phyloP scores from a whole-genome alignment of 1,140 invertebrate genomes.

The Bombus difficillimus region DNA sequence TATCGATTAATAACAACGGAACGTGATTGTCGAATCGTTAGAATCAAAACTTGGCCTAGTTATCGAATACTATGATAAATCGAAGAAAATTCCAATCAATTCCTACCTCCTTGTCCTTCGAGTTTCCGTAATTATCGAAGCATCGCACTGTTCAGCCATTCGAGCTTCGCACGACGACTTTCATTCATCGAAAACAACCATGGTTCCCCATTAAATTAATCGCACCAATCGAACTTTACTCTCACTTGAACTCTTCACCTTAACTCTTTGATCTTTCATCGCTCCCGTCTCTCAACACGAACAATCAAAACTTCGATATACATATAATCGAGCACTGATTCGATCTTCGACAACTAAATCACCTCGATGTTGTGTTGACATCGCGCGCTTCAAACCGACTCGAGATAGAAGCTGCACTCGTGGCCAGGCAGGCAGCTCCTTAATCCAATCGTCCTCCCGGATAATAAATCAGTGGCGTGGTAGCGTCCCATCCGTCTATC shows the following conservation, averaged over 20 bases:
- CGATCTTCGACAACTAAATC: not conserved
- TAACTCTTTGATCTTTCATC: not conserved
- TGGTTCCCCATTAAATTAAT: not conserved
- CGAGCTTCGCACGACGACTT: too few relatives aligned
- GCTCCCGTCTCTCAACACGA: not conserved
- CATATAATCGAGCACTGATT: not conserved
- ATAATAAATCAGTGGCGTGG: slow-evolving; percentile 76
- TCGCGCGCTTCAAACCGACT: not conserved
- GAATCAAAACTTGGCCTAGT: not conserved
- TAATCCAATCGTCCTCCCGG: slow-evolving; percentile 61
- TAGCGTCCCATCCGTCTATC: slow-evolving; percentile 78
- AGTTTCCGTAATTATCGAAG: not conserved
- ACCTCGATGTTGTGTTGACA: not conserved
- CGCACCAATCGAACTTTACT: not conserved
- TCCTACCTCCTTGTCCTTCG: not conserved
- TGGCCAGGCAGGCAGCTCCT: not conserved
- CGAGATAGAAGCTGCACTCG: not conserved
- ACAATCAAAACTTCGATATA: not conserved
- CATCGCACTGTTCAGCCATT: not conserved
- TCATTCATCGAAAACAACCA: not conserved
- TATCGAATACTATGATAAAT: not conserved
- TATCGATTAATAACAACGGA: not conserved
- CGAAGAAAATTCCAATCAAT: slow-evolving; percentile 8
- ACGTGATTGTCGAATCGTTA: slow-evolving; percentile 27
- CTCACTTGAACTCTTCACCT: not conserved